Evolutionary conservation across 2,888 invertebrate species (phyloP).

Genomic region (Melanchra persicariae): DNA sequence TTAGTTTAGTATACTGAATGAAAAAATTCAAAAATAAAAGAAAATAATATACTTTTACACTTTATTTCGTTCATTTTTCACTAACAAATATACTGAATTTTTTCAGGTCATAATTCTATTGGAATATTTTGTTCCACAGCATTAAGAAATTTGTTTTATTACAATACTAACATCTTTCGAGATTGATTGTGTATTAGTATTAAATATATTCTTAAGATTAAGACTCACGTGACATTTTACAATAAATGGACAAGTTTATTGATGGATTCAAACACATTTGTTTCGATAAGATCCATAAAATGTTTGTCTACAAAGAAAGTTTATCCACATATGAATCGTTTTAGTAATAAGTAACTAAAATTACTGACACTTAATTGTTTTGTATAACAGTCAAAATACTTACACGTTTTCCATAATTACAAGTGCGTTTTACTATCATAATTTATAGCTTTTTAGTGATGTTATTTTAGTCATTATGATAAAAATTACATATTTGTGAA

Average conservation of each 20-base stretch:
- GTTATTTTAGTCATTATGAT: constrained; percentile 7
- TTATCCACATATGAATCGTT: neutral
- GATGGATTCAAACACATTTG: constrained; percentile 21
- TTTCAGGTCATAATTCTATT: constrained; percentile 69
- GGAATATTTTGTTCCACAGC: constrained; percentile 72
- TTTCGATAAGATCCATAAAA: neutral
- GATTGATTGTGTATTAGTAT: constrained; percentile 42
- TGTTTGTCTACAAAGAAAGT: neutral
- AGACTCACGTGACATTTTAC: constrained; percentile 49
- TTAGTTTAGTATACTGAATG: no score
- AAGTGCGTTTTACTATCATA: neutral
- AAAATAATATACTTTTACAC: constrained; percentile 56
- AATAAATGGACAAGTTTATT: constrained; percentile 31
- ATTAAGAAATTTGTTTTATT: constrained; percentile 57
- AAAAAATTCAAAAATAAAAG: constrained; percentile 42
- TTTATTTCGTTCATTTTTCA: constrained; percentile 70
- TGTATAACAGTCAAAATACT: constrained; percentile 3
- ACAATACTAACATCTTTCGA: constrained; percentile 47
- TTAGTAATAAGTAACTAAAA: constrained; percentile 17
- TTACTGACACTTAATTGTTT: neutral
- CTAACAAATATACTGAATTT: constrained; percentile 68
- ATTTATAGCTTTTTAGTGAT: constrained; percentile 2
- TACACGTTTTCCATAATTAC: neutral
- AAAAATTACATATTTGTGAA: constrained; percentile 9
- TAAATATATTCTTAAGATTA: constrained; percentile 55